Evolutionary conservation across 1,140 invertebrate species (phyloP).

Genomic region (Hesperophylax magnus): DNA sequence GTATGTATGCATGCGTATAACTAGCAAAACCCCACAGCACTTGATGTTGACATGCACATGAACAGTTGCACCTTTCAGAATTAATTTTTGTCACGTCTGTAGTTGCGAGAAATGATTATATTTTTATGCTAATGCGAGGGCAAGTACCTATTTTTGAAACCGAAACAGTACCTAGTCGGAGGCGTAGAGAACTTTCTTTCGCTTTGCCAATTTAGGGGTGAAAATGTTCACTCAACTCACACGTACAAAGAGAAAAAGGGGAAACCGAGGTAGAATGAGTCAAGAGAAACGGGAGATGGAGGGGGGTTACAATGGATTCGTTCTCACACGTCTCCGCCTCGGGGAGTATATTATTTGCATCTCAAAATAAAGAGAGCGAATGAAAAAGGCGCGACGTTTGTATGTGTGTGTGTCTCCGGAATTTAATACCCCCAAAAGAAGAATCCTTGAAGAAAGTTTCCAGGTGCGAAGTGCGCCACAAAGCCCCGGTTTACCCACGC

Average conservation of each 20-base stretch:
- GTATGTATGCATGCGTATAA: too few relatives aligned
- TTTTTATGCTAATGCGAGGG: neutral
- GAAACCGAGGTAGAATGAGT: conserved; percentile 25
- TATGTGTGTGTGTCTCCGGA: conserved; percentile 45
- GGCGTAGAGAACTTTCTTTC: conserved; percentile 28
- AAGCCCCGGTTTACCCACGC: conserved; percentile 47
- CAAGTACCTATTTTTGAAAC: conserved; percentile 3
- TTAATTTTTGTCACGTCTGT: too few relatives aligned
- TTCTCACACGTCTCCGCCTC: conserved; percentile 70
- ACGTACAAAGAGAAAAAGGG: conserved; percentile 30
- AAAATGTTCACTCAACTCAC: conserved; percentile 40
- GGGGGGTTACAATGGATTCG: conserved; percentile 63
- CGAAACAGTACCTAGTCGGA: conserved; percentile 4
- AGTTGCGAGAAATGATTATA: too few relatives aligned
- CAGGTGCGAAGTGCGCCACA: conserved; percentile 36
- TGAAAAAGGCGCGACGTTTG: conserved; percentile 61
- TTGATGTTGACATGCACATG: too few relatives aligned
- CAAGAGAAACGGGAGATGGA: neutral
- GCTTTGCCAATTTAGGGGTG: conserved; percentile 36
- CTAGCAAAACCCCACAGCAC: too few relatives aligned
- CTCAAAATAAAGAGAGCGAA: conserved; percentile 73
- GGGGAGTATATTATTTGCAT: conserved; percentile 69
- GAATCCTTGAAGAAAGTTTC: conserved; percentile 47
- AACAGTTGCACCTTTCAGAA: too few relatives aligned
- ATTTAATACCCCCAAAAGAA: conserved; percentile 34